Percentiles rank a stretch among this genome's conserved stretches.
Conservation (phyloP, 1,140 invertebrate species). For the Drusus annulatus region DNA sequence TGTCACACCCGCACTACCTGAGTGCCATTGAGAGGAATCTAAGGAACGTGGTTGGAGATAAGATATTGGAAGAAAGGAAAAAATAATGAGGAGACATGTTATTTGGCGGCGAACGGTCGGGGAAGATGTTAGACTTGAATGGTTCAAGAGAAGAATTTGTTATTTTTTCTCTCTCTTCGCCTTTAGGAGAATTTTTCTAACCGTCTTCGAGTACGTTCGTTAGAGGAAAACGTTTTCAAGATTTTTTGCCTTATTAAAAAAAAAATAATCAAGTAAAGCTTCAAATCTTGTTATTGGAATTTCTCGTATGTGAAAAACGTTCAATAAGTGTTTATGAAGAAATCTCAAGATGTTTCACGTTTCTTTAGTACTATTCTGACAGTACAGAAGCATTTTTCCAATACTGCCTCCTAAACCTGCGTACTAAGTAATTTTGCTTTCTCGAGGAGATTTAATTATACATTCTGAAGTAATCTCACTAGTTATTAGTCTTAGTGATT, state of each 20-base stretch:
- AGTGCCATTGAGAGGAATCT: conserved; percentile 42
- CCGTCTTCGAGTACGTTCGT: conserved; percentile 35
- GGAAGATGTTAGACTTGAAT: conserved; percentile 20
- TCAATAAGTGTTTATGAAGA: conserved; percentile 34
- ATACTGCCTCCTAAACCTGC: too few relatives aligned
- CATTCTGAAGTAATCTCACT: too few relatives aligned
- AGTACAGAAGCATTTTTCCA: not conserved
- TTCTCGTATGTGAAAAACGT: conserved; percentile 22
- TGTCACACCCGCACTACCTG: conserved; percentile 51
- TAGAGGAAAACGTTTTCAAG: conserved; percentile 33
- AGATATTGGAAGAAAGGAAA: conserved; percentile 46
- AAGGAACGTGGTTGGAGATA: conserved; percentile 40
- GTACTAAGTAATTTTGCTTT: too few relatives aligned
- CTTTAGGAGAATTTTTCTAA: conserved; percentile 11
- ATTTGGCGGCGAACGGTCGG: conserved; percentile 25
- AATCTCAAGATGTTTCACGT: conserved; percentile 29
- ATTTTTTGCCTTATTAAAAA: conserved; percentile 37
- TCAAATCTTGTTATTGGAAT: conserved; percentile 26
- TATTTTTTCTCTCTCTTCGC: conserved; percentile 9
- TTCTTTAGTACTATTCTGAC: not conserved
- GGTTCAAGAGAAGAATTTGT: conserved; percentile 23
- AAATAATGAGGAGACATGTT: conserved; percentile 52
- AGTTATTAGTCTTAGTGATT: too few relatives aligned
- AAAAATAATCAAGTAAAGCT: conserved; percentile 24
- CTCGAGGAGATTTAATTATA: too few relatives aligned